Evolutionary conservation across 2,113 vertebrate species (phyloP).

Genomic region (Aegotheles bennettii): DNA sequence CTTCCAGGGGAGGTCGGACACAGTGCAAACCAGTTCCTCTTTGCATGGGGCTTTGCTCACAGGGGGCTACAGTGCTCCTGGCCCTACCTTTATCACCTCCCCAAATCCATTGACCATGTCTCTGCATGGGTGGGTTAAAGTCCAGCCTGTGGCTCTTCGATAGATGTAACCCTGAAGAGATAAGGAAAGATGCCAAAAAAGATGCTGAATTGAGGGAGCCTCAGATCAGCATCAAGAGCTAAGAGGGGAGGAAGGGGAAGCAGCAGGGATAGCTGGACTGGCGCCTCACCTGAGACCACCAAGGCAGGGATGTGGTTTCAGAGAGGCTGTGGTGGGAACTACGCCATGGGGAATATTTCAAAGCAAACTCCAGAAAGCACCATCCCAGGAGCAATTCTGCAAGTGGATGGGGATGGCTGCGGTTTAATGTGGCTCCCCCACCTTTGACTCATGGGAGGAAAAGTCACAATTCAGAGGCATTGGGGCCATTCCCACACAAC

Average conservation of each 20-base stretch:
- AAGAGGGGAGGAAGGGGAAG: neutral
- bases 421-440: neutral
- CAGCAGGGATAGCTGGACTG: neutral
- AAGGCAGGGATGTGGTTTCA: neutral
- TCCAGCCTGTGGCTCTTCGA: neutral
- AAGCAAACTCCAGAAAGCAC: neutral
- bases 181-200: neutral
- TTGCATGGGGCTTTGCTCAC: neutral
- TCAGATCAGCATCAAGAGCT: neutral
- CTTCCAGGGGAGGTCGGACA: rapidly evolving
- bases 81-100: neutral
- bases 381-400: neutral
- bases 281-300: rapidly evolving
- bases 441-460: neutral
- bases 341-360: neutral
- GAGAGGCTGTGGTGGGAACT: neutral
- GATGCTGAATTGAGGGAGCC: neutral
- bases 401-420: neutral
- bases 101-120: neutral
- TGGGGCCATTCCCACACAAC: neutral
- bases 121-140: neutral
- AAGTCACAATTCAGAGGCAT: neutral
- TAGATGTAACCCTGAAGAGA: neutral
- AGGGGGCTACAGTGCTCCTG: neutral
- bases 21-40: neutral